Evolutionary conservation across 2,888 invertebrate genomes (phyloP).

Genomic region (Ornithoptera alexandrae): DNA sequence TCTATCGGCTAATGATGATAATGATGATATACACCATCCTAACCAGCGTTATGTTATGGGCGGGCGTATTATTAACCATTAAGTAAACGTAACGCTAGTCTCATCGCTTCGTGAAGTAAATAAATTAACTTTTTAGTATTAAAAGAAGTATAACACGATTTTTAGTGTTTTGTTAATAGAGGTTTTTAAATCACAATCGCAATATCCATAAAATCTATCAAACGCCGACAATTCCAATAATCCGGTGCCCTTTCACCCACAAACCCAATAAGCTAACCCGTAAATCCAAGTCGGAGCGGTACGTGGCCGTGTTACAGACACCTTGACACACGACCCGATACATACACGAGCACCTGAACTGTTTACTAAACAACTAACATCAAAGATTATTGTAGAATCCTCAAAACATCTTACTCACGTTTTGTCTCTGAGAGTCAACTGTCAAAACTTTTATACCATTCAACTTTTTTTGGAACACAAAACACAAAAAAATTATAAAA

Average conservation of each 20-base stretch:
- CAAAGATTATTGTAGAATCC: conserved; percentile 34
- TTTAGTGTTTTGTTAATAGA: too few species aligned
- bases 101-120: too few species aligned
- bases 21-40: too few species aligned
- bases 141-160: too few species aligned
- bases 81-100: too few species aligned
- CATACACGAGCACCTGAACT: conserved; percentile 54
- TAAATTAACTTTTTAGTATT: too few species aligned
- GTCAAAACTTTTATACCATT: not conserved
- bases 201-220: conserved; percentile 7
- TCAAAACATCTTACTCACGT: not conserved
- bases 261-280: conserved; percentile 50
- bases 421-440: conserved; percentile 4
- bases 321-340: conserved; percentile 56
- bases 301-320: conserved; percentile 46
- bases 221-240: conserved; percentile 34
- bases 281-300: conserved; percentile 61
- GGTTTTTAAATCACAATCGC: not conserved
- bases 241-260: conserved; percentile 41
- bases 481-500: too few species aligned
- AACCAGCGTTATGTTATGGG: too few species aligned
- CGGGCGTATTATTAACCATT: too few species aligned
- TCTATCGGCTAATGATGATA: too few species aligned
- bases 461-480: too few species aligned
- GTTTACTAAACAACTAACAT: conserved; percentile 44